Percentiles rank a stretch among this genome's conserved stretches.
These are phyloP conservation scores for Peucedramus taeniatus DNA, from an alignment of 2,113 vertebrate genomes.

Conservation along the genomic window DNA sequence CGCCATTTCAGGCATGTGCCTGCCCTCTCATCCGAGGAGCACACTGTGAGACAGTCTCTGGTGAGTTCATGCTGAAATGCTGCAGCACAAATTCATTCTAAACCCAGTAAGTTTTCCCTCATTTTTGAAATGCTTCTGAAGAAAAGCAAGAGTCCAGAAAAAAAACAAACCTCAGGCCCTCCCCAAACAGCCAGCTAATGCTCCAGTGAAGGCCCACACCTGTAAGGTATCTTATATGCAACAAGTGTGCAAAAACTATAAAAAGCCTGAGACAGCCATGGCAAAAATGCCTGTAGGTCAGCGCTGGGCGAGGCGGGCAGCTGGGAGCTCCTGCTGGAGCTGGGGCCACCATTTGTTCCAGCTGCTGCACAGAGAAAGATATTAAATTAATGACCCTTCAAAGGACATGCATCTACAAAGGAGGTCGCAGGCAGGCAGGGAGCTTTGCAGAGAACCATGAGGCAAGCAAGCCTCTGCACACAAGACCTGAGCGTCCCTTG, in stretches of 20 bases:
- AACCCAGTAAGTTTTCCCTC: background rate
- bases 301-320: background rate
- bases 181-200: background rate
- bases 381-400: conserved; percentile 33
- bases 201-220: background rate
- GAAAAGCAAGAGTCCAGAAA: background rate
- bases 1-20: background rate
- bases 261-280: background rate
- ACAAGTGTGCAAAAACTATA: conserved; percentile 49
- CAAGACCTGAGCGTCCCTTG: fast-evolving
- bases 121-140: background rate
- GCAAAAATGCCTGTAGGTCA: conserved; percentile 40
- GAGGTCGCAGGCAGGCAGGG: background rate
- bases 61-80: background rate
- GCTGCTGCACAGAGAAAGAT: conserved; percentile 18
- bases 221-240: conserved; percentile 11
- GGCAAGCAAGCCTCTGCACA: background rate
- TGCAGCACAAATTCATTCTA: background rate
- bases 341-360: conserved; percentile 46
- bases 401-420: background rate
- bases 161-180: background rate
- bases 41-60: background rate
- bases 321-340: background rate
- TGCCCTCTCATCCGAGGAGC: background rate
- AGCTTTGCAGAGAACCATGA: background rate